Percentiles rank a stretch among this genome's conserved stretches.
These are phyloP conservation scores for Mirounga angustirostris DNA, from an alignment of 2,113 vertebrate species.

Conservation along the genomic window DNA sequence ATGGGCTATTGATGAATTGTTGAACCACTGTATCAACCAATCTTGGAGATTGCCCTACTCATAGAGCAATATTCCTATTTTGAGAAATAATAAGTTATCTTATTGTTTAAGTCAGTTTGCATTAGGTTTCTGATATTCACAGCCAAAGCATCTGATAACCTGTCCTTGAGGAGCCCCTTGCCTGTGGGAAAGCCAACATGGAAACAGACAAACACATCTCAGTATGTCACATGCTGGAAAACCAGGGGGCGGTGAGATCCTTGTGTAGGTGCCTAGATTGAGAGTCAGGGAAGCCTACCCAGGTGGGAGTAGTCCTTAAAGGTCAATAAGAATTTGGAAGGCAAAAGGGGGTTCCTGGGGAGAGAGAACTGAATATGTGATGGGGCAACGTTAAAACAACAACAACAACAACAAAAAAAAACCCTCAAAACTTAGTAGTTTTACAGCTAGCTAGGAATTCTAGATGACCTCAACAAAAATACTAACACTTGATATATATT, in stretches of 20 bases:
- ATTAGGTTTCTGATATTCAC: slow-evolving; percentile 30
- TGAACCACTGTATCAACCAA: background rate
- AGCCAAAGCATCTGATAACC: background rate
- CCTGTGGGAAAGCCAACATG: background rate
- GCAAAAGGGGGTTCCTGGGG: background rate
- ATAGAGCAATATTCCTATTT: background rate
- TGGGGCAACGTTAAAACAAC: background rate
- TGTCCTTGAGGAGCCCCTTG: background rate
- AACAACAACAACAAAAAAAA: too few species aligned
- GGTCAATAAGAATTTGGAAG: background rate
- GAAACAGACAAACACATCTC: background rate
- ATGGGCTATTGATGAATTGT: background rate
- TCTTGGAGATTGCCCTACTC: background rate
- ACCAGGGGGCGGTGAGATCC: background rate
- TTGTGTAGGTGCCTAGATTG: background rate
- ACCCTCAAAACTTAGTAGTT: background rate
- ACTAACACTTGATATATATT: background rate
- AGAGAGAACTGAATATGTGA: background rate
- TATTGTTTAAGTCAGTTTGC: slow-evolving; percentile 39
- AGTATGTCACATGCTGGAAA: background rate
- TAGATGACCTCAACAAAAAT: background rate
- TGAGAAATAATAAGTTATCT: background rate
- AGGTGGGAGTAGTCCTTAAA: background rate
- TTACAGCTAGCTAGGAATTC: background rate
- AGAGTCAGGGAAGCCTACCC: background rate